Evolutionary conservation across 2,113 vertebrate species (phyloP).

Genomic region (Emydura subglobosa): DNA sequence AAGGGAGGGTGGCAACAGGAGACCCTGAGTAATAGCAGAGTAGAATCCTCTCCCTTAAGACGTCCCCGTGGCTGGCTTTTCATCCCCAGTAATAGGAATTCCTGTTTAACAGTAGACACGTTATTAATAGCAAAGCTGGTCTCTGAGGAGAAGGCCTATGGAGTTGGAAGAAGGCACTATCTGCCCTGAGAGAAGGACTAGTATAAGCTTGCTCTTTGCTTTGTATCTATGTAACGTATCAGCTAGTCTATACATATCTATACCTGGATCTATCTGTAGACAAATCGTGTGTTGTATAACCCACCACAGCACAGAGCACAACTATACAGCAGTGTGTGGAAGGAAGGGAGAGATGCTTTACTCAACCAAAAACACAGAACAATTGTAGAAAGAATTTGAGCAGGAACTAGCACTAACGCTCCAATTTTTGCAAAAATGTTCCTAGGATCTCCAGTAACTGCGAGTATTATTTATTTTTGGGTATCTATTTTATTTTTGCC

Average conservation of each 20-base stretch:
- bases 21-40: not conserved
- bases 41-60: not conserved
- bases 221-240: not conserved
- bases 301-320: not conserved
- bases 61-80: not conserved
- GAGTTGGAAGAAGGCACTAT: not conserved
- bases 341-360: not conserved
- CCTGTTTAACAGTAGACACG: not conserved
- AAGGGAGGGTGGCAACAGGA: not conserved
- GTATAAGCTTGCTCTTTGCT: not conserved
- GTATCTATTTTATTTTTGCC: accelerated
- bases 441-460: not conserved
- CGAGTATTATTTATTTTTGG: not conserved
- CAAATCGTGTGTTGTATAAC: not conserved
- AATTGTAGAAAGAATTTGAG: not conserved
- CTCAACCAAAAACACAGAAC: not conserved
- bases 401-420: accelerated
- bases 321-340: not conserved
- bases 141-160: not conserved
- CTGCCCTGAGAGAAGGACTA: not conserved
- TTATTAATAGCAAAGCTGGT: not conserved
- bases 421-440: not conserved
- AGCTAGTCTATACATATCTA: not conserved
- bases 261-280: not conserved
- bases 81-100: not conserved